Base-by-base conservation (phyloP, 1,140 invertebrate species). In the Bactericera cockerelli region DNA sequence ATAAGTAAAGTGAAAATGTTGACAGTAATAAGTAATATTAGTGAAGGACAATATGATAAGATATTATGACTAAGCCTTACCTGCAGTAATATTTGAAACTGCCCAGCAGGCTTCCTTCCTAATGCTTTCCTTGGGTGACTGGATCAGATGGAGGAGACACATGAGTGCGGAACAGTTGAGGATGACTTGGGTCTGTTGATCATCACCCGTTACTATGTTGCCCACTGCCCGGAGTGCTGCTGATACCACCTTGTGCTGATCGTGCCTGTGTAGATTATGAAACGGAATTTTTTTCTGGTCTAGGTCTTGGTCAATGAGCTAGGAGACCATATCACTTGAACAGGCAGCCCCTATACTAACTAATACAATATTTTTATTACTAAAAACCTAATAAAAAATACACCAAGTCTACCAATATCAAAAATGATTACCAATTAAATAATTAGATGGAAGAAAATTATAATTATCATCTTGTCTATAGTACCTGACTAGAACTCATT, bases 61-160 rank as follows among this genome's bases (percentile, higher is more conserved):
- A n/a, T n/a, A n/a, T n/a, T n/a, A n/a, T n/a, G n/a, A n/a, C n/a
- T n/a, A 31, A 31, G 13, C 4, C 28, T 97, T 98, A 55, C 95
- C 94, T 57, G 94, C 94, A 2, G 94, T 96, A 56, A 98, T 96
- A 74, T 98, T 98, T 36, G 93, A 97, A 63, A 98, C 86, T 42
- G 94, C 96, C 94, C 95, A 98, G 70, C 93, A 97, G 4, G 93
- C 91, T 74, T 98, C 95, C 76, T 98, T 98, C 56, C 87, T 79
- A 53, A 97, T 84, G 24, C 83, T 81, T 73, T 98, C 94, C 66
- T 88, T 88, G 33, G 77, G 68, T 8, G 84, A 85, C 49, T 77
- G 79, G 49, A 98, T 76, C 26, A 98, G 75, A 68, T 88, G 82
- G 58, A 86, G 76, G 42, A 98, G 76, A 70, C 84, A 92, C 0